These are phyloP conservation scores for Alexandromys fortis DNA, from an alignment of 2,113 vertebrate genomes.

Conservation along the genomic window DNA sequence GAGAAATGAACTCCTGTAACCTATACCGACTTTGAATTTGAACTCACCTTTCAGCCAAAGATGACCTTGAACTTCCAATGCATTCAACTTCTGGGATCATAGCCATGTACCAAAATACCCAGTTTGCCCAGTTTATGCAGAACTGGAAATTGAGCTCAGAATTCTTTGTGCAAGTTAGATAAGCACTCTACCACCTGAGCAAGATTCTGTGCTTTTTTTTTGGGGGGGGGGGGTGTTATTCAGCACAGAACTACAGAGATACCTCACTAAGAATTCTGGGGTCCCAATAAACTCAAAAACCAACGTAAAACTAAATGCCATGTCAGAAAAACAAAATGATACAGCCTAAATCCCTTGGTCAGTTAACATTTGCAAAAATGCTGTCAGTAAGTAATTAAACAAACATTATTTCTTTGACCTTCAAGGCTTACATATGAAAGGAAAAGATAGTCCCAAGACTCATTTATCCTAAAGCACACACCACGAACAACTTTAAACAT, in stretches of 20 bases:
- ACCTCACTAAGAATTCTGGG: neutral
- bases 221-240: neutral
- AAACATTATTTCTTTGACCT: constrained; percentile 73
- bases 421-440: constrained; percentile 50
- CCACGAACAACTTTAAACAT: constrained; percentile 28
- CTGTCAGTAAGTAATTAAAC: constrained; percentile 64
- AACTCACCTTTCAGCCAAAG: neutral
- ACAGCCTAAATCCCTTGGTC: constrained; percentile 59
- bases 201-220: neutral
- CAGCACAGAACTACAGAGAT: neutral
- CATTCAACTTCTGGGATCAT: neutral
- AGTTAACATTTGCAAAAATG: constrained; percentile 79
- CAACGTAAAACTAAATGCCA: constrained; percentile 70
- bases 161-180: neutral
- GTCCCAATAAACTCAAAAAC: neutral
- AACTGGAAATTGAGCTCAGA: too few species aligned
- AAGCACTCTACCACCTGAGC: neutral
- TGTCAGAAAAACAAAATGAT: constrained; percentile 56
- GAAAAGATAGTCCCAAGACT: constrained; percentile 30
- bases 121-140: neutral
- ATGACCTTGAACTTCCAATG: neutral
- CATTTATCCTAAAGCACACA: constrained; percentile 57
- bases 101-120: neutral
- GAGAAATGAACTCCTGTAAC: neutral
- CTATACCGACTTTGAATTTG: neutral